Evolutionary conservation across 2,888 invertebrate genomes (phyloP).

Genomic region (Drosophila cracens): DNA sequence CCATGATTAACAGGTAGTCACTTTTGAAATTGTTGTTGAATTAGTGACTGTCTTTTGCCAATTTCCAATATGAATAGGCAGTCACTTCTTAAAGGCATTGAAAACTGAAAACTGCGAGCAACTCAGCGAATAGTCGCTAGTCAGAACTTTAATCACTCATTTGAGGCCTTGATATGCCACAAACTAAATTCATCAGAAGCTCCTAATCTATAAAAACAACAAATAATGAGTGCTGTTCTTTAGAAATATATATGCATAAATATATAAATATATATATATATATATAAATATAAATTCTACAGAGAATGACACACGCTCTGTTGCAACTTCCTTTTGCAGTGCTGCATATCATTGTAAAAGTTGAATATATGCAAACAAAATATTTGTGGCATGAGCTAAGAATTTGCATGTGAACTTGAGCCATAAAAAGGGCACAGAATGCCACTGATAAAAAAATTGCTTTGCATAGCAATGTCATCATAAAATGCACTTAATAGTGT

Average conservation of each 20-base stretch:
- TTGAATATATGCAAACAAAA: constrained; percentile 6
- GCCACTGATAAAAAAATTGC: constrained; percentile 43
- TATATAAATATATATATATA: not conserved
- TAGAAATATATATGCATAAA: not conserved
- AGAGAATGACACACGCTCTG: constrained; percentile 37
- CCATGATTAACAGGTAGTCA: not conserved
- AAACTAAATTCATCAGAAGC: not conserved
- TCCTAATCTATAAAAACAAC: not conserved
- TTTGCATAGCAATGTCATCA: constrained; percentile 37
- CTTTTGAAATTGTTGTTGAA: not conserved
- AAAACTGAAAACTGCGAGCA: not conserved
- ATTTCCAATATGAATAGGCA: not conserved
- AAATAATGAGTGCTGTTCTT: not conserved
- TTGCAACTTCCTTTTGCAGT: constrained; percentile 38
- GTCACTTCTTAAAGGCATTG: not conserved
- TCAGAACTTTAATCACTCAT: not conserved
- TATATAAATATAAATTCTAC: constrained; percentile 22
- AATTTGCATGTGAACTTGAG: constrained; percentile 54
- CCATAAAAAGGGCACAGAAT: constrained; percentile 41
- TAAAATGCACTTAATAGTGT: not conserved
- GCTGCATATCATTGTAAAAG: constrained; percentile 17
- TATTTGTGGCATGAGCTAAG: constrained; percentile 12
- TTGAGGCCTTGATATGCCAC: not conserved
- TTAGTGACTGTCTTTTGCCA: not conserved
- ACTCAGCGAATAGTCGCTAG: not conserved